A percentile compares a stretch with the other conserved stretches of the same genome.
These are phyloP conservation scores for Epinephelus cyanopodus DNA, from an alignment of 2,113 vertebrate genomes.

Conservation along the genomic window DNA sequence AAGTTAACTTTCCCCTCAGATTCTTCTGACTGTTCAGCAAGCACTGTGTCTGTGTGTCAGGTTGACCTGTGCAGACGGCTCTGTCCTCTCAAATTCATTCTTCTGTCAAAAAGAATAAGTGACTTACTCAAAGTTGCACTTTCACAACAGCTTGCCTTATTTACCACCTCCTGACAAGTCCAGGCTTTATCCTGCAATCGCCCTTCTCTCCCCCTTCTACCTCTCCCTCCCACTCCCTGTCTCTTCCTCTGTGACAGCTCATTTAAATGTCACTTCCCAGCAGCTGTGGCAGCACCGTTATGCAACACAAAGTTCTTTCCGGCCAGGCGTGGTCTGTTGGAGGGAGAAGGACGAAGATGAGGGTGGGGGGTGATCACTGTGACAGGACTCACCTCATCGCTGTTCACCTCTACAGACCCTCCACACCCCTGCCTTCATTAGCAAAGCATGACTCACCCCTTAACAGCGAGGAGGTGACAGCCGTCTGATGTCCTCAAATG, in stretches of 20 bases:
- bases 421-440: conserved; percentile 43
- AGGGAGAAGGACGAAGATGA: neutral
- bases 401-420: conserved; percentile 50
- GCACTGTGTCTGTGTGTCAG: conserved; percentile 21
- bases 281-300: conserved; percentile 71
- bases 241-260: conserved; percentile 51
- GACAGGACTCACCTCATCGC: conserved; percentile 50
- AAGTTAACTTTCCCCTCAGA: conserved; percentile 25
- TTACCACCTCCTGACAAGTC: conserved; percentile 29
- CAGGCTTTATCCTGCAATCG: conserved; percentile 11
- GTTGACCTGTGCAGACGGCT: conserved; percentile 23
- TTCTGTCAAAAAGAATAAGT: neutral
- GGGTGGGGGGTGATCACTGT: neutral
- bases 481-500: neutral
- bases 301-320: conserved; percentile 53
- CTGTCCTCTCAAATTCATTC: conserved; percentile 18
- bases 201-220: conserved; percentile 26
- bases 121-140: conserved; percentile 16
- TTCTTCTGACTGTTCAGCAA: neutral
- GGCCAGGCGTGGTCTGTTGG: neutral
- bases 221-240: conserved; percentile 26
- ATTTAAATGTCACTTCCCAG: conserved; percentile 76
- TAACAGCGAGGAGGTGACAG: conserved; percentile 15
- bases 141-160: conserved; percentile 44
- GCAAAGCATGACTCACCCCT: conserved; percentile 41